phyloP scores from a whole-genome alignment of 2,113 vertebrate species.

The Onychostoma macrolepis region DNA sequence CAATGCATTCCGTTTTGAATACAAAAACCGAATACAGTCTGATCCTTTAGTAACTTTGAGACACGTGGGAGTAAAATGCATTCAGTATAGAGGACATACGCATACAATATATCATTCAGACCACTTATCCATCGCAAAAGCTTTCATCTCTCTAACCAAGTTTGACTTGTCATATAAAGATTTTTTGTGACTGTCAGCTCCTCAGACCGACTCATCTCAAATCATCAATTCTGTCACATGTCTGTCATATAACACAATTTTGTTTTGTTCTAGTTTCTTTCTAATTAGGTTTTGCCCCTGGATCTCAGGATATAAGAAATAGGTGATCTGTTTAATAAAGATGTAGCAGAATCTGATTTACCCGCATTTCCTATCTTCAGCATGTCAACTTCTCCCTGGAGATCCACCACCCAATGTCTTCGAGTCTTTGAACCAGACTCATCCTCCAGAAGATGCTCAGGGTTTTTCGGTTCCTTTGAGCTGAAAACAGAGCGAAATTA shows the following conservation, averaged over 20 bases:
- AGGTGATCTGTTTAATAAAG: conserved; percentile 23
- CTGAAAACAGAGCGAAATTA: conserved; percentile 26
- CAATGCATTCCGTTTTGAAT: neutral
- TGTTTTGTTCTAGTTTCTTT: conserved; percentile 25
- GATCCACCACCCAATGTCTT: conserved; percentile 10
- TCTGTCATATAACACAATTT: conserved; percentile 1
- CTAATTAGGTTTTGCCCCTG: conserved; percentile 22
- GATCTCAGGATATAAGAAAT: neutral
- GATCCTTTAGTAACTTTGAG: neutral
- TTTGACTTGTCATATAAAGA: conserved; percentile 25
- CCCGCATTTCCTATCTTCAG: conserved; percentile 24
- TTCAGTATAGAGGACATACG: neutral
- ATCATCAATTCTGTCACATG: neutral
- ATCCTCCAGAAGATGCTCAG: neutral
- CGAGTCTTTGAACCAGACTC: conserved; percentile 9
- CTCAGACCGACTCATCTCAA: neutral
- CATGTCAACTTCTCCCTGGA: conserved; percentile 37
- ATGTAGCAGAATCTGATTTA: conserved; percentile 21
- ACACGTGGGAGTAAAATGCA: neutral
- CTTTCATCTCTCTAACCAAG: conserved; percentile 5
- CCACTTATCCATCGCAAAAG: neutral
- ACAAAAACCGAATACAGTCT: neutral
- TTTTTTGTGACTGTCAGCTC: conserved; percentile 20
- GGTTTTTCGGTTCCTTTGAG: neutral
- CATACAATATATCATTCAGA: neutral